Percentiles rank a stretch among this genome's conserved stretches.
These are phyloP conservation scores for Chroicocephalus ridibundus DNA, from an alignment of 2,113 vertebrate genomes.

Conservation along the genomic window DNA sequence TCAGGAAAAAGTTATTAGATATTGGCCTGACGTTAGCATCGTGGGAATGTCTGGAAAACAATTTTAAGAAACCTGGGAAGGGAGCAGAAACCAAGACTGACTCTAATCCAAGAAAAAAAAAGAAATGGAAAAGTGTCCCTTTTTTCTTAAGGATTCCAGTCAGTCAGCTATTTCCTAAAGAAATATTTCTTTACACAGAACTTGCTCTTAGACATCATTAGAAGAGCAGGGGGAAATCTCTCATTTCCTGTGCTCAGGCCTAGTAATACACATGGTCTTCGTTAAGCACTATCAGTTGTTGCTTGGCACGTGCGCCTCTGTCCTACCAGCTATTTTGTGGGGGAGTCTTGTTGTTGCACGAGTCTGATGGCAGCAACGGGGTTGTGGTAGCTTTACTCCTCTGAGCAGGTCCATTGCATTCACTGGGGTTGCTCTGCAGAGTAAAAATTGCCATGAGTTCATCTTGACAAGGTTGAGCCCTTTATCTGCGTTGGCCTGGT, in stretches of 20 bases:
- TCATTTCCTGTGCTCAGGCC: slow-evolving; percentile 6
- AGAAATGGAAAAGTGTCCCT: neutral
- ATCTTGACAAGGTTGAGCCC: neutral
- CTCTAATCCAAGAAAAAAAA: neutral
- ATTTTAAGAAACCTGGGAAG: slow-evolving; percentile 10
- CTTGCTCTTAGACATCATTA: slow-evolving; percentile 1
- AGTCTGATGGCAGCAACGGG: neutral
- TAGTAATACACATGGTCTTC: neutral
- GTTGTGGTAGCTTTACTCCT: neutral
- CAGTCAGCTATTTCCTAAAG: slow-evolving; percentile 35
- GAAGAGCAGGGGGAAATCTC: slow-evolving; percentile 21
- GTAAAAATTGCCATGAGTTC: neutral
- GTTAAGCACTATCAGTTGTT: neutral
- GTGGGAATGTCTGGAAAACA: slow-evolving; percentile 23
- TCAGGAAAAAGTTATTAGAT: neutral
- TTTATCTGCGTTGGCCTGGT: neutral
- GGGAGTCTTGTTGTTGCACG: neutral
- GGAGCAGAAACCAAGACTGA: neutral
- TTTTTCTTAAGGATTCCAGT: neutral
- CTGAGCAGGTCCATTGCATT: neutral
- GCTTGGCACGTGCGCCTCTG: neutral
- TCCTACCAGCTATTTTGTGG: accelerated
- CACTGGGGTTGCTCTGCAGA: neutral
- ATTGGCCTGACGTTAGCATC: neutral
- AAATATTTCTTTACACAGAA: slow-evolving; percentile 33